These are phyloP conservation scores for Tauraco hartlaubi DNA, from an alignment of 2,797 vertebrate genomes.

Conservation along the genomic window DNA sequence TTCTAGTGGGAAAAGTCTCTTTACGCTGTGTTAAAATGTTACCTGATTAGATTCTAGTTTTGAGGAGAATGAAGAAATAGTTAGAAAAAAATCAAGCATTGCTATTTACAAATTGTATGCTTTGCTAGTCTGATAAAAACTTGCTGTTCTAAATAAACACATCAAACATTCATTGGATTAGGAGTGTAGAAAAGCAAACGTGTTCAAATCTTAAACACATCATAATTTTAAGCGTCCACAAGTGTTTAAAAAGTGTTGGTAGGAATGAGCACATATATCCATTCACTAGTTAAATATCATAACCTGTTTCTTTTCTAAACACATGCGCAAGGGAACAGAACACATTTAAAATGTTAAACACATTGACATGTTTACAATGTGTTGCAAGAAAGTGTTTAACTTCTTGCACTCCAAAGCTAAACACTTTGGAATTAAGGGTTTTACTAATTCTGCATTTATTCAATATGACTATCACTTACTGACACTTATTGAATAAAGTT, in stretches of 20 bases:
- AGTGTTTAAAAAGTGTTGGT: conserved; percentile 84
- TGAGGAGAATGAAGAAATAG: neutral
- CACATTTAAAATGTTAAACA: conserved; percentile 83
- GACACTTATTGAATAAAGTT: conserved; percentile 66
- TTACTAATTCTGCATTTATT: conserved; percentile 79
- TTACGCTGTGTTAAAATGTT: neutral
- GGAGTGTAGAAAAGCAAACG: conserved; percentile 82
- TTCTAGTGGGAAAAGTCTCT: neutral
- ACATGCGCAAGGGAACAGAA: conserved; percentile 77
- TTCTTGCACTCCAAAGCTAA: conserved; percentile 83
- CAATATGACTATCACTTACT: conserved; percentile 54
- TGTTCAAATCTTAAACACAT: conserved; percentile 84
- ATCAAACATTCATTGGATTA: conserved; percentile 79
- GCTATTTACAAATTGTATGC: conserved; percentile 2
- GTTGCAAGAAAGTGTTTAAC: conserved; percentile 85
- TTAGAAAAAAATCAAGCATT: neutral
- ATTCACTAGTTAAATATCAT: conserved; percentile 84
- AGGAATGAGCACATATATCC: conserved; percentile 80
- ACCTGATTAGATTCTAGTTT: neutral
- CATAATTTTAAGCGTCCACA: conserved; percentile 85
- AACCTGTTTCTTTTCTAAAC: conserved; percentile 85
- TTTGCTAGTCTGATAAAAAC: conserved; percentile 45
- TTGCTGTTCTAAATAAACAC: conserved; percentile 61
- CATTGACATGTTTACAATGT: conserved; percentile 89
- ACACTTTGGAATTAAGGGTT: conserved; percentile 83